A percentile compares a stretch with the other conserved stretches of the same genome.
These are phyloP conservation scores for Drosophila kambysellisi DNA, from an alignment of 2,888 invertebrate genomes.

Conservation along the genomic window DNA sequence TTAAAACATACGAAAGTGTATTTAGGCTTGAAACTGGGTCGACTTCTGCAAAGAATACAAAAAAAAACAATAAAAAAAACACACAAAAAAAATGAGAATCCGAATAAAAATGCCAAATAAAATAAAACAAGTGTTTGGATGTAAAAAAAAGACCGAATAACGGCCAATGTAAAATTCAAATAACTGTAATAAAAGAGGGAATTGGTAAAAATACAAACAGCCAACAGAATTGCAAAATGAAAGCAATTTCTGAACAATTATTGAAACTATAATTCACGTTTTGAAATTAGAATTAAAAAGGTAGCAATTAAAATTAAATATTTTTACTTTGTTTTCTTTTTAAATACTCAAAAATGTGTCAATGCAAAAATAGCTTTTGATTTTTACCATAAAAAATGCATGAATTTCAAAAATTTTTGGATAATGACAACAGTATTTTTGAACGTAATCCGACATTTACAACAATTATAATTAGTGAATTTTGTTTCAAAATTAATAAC, in stretches of 20 bases:
- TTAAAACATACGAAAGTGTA: background rate
- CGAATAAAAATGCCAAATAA: slow-evolving; percentile 1
- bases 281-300: slow-evolving; percentile 30
- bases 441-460: slow-evolving; percentile 2
- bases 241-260: slow-evolving; percentile 64
- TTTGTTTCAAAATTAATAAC: slow-evolving; percentile 57
- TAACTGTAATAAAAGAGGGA: slow-evolving; percentile 25
- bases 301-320: background rate
- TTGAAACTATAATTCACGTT: slow-evolving; percentile 58
- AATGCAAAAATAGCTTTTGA: background rate
- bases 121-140: background rate
- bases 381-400: background rate
- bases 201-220: slow-evolving; percentile 27
- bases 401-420: background rate
- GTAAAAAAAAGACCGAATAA: background rate
- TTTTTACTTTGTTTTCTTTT: background rate
- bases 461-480: slow-evolving; percentile 40
- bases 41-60: background rate
- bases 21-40: background rate
- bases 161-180: slow-evolving; percentile 31
- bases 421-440: background rate
- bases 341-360: background rate
- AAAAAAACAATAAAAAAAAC: background rate
- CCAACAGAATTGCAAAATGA: slow-evolving; percentile 58
- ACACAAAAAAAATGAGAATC: slow-evolving; percentile 15